Evolutionary conservation across 2,888 invertebrate species (phyloP).

Genomic region (Drosophila mimetica): DNA sequence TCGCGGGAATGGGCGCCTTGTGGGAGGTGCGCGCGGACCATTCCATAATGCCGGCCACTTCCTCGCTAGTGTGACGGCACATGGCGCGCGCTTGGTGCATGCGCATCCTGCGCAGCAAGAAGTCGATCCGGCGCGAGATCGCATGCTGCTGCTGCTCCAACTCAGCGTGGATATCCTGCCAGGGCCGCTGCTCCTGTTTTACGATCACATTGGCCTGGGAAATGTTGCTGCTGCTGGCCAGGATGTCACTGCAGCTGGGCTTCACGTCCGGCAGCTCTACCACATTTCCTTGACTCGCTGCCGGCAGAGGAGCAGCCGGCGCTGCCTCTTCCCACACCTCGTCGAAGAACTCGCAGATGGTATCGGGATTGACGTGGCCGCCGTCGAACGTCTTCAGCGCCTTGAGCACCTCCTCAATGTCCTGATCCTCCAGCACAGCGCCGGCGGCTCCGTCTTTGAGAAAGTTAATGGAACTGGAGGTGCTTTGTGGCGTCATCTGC

Average conservation of each 20-base stretch:
- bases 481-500: slow-evolving; percentile 75
- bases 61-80: slow-evolving; percentile 91
- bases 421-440: slow-evolving; percentile 89
- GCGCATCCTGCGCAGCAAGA: slow-evolving; percentile 89
- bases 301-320: slow-evolving; percentile 26
- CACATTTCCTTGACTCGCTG: slow-evolving; percentile 29
- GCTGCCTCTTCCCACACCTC: slow-evolving; percentile 64
- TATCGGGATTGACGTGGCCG: slow-evolving; percentile 69
- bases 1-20: slow-evolving; percentile 51
- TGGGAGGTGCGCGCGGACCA: slow-evolving; percentile 87
- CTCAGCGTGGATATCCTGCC: slow-evolving; percentile 76
- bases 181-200: slow-evolving; percentile 45
- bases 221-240: slow-evolving; percentile 13
- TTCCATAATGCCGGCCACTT: slow-evolving; percentile 91
- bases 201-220: background rate
- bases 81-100: slow-evolving; percentile 91
- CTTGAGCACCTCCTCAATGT: slow-evolving; percentile 90
- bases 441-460: slow-evolving; percentile 82
- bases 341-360: slow-evolving; percentile 81
- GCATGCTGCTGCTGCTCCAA: slow-evolving; percentile 83
- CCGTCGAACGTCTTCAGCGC: slow-evolving; percentile 90
- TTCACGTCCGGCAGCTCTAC: slow-evolving; percentile 41
- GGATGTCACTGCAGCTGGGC: slow-evolving; percentile 5
- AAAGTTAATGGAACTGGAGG: slow-evolving; percentile 62
- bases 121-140: slow-evolving; percentile 89